phyloP scores from a whole-genome alignment of 1,140 invertebrate species.

The Brachionus calyciflorus region DNA sequence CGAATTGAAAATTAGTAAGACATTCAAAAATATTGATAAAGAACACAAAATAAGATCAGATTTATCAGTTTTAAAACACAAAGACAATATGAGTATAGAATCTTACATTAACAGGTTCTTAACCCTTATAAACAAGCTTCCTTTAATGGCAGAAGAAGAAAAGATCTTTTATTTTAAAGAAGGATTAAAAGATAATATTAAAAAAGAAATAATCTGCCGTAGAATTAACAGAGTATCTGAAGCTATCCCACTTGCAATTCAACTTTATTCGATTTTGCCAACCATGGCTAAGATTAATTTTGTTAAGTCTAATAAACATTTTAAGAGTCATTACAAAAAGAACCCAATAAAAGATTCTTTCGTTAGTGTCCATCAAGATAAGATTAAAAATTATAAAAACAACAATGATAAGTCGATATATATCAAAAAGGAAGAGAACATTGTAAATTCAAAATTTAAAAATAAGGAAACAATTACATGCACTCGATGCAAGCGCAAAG shows the following conservation, averaged over 20 bases:
- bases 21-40: no score
- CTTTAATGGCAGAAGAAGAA: no score
- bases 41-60: no score
- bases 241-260: neutral
- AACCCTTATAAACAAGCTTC: no score
- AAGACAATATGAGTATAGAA: no score
- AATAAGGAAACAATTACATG: no score
- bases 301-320: neutral
- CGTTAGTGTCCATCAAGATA: neutral
- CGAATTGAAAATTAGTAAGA: neutral
- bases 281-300: neutral
- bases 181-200: neutral
- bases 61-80: no score
- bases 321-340: neutral
- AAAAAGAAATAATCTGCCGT: neutral
- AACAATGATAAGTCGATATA: neutral
- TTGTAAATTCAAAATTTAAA: no score
- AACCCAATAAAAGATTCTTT: no score
- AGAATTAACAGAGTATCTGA: neutral
- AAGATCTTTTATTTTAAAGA: neutral
- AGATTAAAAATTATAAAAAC: neutral
- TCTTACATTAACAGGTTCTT: no score
- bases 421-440: no score
- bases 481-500: neutral
- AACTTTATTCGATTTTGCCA: neutral